These are phyloP conservation scores for Ladona fulva DNA, from an alignment of 1,140 invertebrate species.

Conservation along the genomic window DNA sequence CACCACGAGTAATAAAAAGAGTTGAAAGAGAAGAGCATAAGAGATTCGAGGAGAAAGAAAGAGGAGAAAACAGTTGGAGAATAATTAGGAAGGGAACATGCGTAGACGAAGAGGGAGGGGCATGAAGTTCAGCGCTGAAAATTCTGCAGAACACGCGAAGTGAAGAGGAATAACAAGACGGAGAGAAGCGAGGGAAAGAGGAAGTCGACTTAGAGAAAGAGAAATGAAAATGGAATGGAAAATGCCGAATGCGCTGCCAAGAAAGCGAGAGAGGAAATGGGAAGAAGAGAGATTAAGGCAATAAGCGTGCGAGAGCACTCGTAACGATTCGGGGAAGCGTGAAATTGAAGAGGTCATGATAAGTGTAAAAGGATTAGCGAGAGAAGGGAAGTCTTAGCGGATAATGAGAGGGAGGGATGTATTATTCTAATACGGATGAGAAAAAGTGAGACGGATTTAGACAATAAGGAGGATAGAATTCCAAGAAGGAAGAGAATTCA, in stretches of 20 bases:
- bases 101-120: background rate
- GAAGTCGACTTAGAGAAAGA: background rate
- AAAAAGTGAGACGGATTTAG: background rate
- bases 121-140: background rate
- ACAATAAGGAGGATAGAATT: too few relatives aligned
- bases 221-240: background rate
- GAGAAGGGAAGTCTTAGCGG: background rate
- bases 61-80: background rate
- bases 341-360: background rate
- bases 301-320: too few relatives aligned
- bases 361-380: conserved; percentile 1
- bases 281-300: too few relatives aligned
- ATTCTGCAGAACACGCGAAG: background rate
- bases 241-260: background rate
- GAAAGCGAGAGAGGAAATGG: background rate
- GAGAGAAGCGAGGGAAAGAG: background rate
- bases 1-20: background rate
- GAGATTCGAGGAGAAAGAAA: background rate
- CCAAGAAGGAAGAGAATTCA: too few relatives aligned
- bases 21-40: background rate
- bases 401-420: background rate
- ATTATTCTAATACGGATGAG: background rate
- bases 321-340: background rate
- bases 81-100: background rate
- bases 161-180: background rate